A percentile compares a stretch with the other conserved stretches of the same genome.
Evolutionary conservation across 2,888 invertebrate species (phyloP).

Genomic region (Catocala sponsa): DNA sequence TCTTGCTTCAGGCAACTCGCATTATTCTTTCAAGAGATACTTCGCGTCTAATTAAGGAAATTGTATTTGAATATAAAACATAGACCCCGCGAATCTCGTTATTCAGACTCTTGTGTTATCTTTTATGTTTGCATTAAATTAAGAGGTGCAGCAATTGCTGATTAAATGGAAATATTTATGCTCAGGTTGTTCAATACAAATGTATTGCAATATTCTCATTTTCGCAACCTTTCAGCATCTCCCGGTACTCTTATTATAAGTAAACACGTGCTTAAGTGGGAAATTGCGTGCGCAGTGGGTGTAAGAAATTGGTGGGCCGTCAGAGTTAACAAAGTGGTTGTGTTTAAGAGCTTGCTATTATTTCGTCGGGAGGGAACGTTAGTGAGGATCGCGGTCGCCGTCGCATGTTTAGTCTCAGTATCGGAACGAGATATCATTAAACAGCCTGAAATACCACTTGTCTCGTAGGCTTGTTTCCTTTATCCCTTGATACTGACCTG

Average conservation of each 20-base stretch:
- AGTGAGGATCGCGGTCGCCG: constrained; percentile 38
- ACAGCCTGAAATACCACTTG: constrained; percentile 58
- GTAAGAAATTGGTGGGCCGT: constrained; percentile 54
- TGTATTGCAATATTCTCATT: constrained; percentile 7
- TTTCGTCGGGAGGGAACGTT: constrained; percentile 49
- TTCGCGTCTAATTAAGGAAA: constrained; percentile 76
- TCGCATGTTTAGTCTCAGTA: constrained; percentile 56
- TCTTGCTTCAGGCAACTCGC: constrained; percentile 61
- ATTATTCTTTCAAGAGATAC: constrained; percentile 73
- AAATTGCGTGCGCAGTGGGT: constrained; percentile 49
- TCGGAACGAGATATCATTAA: constrained; percentile 63
- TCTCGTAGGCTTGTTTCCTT: constrained; percentile 61
- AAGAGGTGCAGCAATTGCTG: constrained; percentile 32
- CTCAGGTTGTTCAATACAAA: constrained; percentile 18
- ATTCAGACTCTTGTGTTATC: constrained; percentile 60
- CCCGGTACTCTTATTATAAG: constrained; percentile 18
- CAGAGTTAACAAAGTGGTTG: constrained; percentile 57
- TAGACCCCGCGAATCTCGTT: constrained; percentile 62
- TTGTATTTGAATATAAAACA: constrained; percentile 76
- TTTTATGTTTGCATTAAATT: constrained; percentile 61
- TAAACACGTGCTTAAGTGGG: constrained; percentile 35
- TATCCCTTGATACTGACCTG: constrained; percentile 61
- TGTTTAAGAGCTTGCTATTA: constrained; percentile 56
- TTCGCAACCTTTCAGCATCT: not conserved
- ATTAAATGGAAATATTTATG: constrained; percentile 30